phyloP scores from a whole-genome alignment of 2,888 invertebrate species.

The Drosophila prolongata region DNA sequence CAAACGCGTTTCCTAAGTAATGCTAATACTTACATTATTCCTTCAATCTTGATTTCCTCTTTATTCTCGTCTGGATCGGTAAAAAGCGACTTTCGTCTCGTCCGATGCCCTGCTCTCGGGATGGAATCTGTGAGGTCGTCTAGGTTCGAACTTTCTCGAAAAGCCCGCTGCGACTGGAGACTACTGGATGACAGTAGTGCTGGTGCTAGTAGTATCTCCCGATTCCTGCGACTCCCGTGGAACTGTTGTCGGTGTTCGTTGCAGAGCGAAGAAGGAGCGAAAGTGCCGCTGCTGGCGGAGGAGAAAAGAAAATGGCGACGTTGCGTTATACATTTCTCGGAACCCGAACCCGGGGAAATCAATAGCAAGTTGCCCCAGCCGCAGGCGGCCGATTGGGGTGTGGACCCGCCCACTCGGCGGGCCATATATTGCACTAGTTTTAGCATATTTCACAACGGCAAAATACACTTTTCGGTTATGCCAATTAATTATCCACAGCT shows the following conservation, averaged over 20 bases:
- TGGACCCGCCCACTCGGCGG: constrained; percentile 70
- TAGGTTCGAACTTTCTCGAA: constrained; percentile 58
- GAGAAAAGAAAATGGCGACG: constrained; percentile 84
- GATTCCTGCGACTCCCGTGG: constrained; percentile 64
- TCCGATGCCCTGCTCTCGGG: constrained; percentile 58
- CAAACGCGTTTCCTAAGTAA: constrained; percentile 25
- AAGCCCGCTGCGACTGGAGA: constrained; percentile 59
- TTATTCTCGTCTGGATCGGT: constrained; percentile 69
- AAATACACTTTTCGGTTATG: constrained; percentile 59
- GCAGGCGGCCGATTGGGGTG: constrained; percentile 51
- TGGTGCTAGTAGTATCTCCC: constrained; percentile 31
- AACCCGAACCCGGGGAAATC: constrained; percentile 72
- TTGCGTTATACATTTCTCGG: constrained; percentile 73
- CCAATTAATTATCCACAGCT: constrained; percentile 13
- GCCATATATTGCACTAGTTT: constrained; percentile 78
- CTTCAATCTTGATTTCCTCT: constrained; percentile 75
- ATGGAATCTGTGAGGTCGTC: constrained; percentile 51
- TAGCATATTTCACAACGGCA: constrained; percentile 50
- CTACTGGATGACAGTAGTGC: constrained; percentile 48
- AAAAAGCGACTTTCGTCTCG: constrained; percentile 68
- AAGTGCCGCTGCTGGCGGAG: constrained; percentile 77
- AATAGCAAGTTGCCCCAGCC: constrained; percentile 77
- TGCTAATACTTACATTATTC: constrained; percentile 80
- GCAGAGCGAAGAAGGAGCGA: constrained; percentile 71
- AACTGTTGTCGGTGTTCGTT: constrained; percentile 71